Base-by-base conservation (phyloP, 1,140 invertebrate species). In the Papilio machaon region DNA sequence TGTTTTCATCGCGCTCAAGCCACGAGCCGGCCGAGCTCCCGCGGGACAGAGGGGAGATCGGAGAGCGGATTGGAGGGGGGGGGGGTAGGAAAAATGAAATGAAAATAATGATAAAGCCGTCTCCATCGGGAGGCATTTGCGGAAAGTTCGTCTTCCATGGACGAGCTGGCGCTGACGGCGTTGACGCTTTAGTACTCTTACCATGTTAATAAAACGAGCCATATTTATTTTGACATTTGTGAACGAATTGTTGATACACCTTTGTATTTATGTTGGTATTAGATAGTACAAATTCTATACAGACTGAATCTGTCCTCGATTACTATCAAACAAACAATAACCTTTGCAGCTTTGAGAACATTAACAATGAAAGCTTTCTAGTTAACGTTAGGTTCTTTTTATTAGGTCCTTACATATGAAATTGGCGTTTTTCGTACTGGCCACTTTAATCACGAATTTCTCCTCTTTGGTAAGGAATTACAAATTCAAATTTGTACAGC, bases 51-150 rank as follows among this genome's bases (percentile, higher is more conserved):
- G 70, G 79, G 76, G 82, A 43, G 7, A 80, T 49, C 47, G 8
- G n/a, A 7, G 67, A 35, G 80, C 60, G 79, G 80, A 46, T 47
- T 74, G 80, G 75, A 82, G 52, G 54, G 78, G 80, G 75, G 82
- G 79, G 75, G 47, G 64, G 30, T 35, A 67, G 81, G 64, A 73
- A 82, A 82, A 82, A 85, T 86, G 85, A 90, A 87, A 90, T 86
- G 87, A 90, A 85, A 90, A 90, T 90, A 91, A 92, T 90, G 89
- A 87, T 90, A 90, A 89, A 90, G 88, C 86, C 84, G 87, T 85
- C 84, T 87, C 84, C 86, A 78, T 82, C 70, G 76, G 79, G 83
- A 80, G 83, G 82, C 85, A 85, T 76, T 64, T 23, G 75, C 35
- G 23, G 73, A 80, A 43, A 76, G 19, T 80, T 80, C 49, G 46